These are phyloP conservation scores for Ophioninae sp. DNA, from an alignment of 2,888 invertebrate species.

Conservation along the genomic window DNA sequence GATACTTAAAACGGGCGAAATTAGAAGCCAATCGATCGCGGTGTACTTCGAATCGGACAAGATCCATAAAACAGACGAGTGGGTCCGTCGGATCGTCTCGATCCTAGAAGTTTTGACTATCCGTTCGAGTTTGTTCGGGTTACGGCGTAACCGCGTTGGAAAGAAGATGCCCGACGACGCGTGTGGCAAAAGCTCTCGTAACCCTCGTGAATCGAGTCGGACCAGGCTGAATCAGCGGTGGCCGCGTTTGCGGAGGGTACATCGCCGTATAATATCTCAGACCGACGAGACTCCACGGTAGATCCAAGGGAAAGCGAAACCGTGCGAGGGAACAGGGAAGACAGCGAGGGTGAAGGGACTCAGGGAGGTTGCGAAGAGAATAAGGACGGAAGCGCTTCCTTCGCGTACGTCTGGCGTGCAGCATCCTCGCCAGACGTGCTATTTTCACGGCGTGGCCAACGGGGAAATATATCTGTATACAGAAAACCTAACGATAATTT, in stretches of 20 bases:
- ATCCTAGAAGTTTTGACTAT: too few relatives aligned
- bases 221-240: background rate
- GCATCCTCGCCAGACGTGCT: slow-evolving; percentile 27
- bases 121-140: too few relatives aligned
- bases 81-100: too few relatives aligned
- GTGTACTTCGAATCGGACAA: too few relatives aligned
- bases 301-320: slow-evolving; percentile 1
- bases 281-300: background rate
- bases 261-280: background rate
- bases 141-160: too few relatives aligned
- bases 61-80: too few relatives aligned
- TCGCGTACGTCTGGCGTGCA: too few relatives aligned
- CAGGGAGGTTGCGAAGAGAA: slow-evolving; percentile 15
- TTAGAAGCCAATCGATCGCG: background rate
- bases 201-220: background rate
- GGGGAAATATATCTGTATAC: slow-evolving; percentile 30
- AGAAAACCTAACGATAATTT: slow-evolving; percentile 77
- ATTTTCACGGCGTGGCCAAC: slow-evolving; percentile 33
- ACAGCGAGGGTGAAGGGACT: slow-evolving; percentile 16
- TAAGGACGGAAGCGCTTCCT: slow-evolving; percentile 14
- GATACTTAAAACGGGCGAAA: background rate
- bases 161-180: background rate
- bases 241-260: background rate
- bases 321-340: background rate
- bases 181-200: background rate